phyloP scores from a whole-genome alignment of 2,888 invertebrate genomes.

The Apotomis capreana region DNA sequence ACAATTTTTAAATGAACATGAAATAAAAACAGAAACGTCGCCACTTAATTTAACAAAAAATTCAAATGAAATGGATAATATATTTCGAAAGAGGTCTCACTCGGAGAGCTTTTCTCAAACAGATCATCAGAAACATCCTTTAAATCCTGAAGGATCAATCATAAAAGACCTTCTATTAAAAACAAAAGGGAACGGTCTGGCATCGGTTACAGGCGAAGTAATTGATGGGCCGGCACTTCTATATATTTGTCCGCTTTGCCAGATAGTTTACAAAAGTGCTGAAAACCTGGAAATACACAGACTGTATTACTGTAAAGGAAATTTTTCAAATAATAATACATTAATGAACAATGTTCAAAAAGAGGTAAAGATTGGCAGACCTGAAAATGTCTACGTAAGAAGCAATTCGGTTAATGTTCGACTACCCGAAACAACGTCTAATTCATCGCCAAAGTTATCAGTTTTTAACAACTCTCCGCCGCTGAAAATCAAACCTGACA shows the following conservation, averaged over 20 bases:
- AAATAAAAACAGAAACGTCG: conserved; percentile 72
- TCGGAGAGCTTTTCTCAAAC: conserved; percentile 81
- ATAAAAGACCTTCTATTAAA: conserved; percentile 91
- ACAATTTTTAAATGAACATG: conserved; percentile 69
- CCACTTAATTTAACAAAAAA: conserved; percentile 85
- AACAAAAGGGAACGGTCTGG: conserved; percentile 79
- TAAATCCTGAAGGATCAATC: conserved; percentile 87
- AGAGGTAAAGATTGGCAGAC: conserved; percentile 64
- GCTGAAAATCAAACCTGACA: conserved; percentile 80
- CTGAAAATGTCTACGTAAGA: conserved; percentile 81
- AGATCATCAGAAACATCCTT: conserved; percentile 82
- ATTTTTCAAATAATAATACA: conserved; percentile 61
- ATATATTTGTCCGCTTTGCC: conserved; percentile 90
- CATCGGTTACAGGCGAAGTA: conserved; percentile 79
- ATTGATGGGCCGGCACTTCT: conserved; percentile 83
- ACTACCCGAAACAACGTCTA: conserved; percentile 80
- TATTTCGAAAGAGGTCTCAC: conserved; percentile 82
- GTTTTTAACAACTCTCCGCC: conserved; percentile 67
- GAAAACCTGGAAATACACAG: conserved; percentile 92
- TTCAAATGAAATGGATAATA: conserved; percentile 65
- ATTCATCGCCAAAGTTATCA: conserved; percentile 63
- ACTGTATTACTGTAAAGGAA: conserved; percentile 90
- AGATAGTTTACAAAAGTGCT: conserved; percentile 90
- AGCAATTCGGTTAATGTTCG: conserved; percentile 84
- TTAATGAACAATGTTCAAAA: conserved; percentile 62